phyloP scores from a whole-genome alignment of 2,888 invertebrate genomes.

The Macrosiphum euphorbiae region DNA sequence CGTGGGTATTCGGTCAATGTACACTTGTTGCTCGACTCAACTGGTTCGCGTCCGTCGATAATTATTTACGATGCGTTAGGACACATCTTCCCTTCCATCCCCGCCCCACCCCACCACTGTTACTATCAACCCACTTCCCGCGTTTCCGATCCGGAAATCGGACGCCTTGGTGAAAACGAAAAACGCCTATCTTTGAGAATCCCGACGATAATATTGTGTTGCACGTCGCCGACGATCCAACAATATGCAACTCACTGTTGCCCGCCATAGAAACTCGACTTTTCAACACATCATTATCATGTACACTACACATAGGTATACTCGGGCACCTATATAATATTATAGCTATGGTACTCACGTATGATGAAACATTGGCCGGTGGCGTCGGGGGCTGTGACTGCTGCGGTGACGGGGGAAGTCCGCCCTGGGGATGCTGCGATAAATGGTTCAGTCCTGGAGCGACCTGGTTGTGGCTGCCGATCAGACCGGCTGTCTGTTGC shows the following conservation, averaged over 20 bases:
- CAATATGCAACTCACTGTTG: not conserved
- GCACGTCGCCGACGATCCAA: not conserved
- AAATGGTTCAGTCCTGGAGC: constrained; percentile 55
- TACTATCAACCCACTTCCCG: not conserved
- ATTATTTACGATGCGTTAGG: not conserved
- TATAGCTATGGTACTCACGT: constrained; percentile 42
- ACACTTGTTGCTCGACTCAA: not conserved
- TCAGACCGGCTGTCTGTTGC: constrained; percentile 59
- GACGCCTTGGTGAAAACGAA: not conserved
- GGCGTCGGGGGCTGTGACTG: constrained; percentile 59
- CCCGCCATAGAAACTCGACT: not conserved
- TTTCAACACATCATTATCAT: not conserved
- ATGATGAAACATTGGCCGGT: constrained; percentile 58
- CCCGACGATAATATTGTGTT: not conserved
- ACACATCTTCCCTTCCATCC: not conserved
- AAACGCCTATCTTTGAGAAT: not conserved
- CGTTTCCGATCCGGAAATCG: not conserved
- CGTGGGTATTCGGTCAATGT: not conserved
- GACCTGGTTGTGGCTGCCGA: constrained; percentile 57
- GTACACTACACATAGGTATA: not conserved
- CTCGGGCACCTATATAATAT: not conserved
- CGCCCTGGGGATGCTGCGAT: constrained; percentile 62
- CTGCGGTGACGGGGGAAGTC: constrained; percentile 58
- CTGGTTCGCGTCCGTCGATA: not conserved
- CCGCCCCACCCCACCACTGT: fast-evolving